A percentile compares a stretch with the other conserved stretches of the same genome.
Conservation (phyloP, 2,888 invertebrate genomes). For the Stratiomys singularior region DNA sequence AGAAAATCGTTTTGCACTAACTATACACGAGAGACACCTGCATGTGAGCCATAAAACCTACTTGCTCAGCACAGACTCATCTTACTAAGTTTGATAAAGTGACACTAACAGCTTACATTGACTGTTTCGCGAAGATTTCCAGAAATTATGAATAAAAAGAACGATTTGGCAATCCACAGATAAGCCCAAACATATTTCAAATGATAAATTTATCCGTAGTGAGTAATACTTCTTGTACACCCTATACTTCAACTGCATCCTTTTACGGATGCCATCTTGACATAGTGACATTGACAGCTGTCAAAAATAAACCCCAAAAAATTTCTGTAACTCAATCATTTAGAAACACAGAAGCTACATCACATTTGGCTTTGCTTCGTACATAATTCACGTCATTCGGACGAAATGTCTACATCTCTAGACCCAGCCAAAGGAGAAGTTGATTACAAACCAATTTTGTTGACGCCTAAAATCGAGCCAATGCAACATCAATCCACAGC, state of each 20-base stretch:
- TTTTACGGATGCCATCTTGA: conserved; percentile 26
- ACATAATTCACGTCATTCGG: neutral
- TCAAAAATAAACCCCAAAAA: conserved; percentile 11
- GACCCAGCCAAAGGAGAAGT: conserved; percentile 15
- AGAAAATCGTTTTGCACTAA: no score
- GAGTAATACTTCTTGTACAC: neutral
- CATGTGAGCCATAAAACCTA: no score
- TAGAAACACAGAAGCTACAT: neutral
- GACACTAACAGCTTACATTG: no score
- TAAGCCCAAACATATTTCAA: no score
- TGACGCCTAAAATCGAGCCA: neutral
- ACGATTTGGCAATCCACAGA: no score
- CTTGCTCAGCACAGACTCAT: no score
- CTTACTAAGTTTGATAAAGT: no score
- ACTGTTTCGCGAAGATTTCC: no score
- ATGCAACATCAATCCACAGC: neutral
- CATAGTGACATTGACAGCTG: conserved; percentile 23
- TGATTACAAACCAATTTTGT: conserved; percentile 14
- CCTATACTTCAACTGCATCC: neutral
- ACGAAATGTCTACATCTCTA: conserved; percentile 4
- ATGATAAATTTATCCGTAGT: no score
- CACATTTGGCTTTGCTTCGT: neutral
- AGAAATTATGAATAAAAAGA: no score
- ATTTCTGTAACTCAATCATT: conserved; percentile 20
- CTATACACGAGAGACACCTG: no score